Evolutionary conservation across 2,797 vertebrate species (phyloP).

Genomic region (Crax fasciolata): DNA sequence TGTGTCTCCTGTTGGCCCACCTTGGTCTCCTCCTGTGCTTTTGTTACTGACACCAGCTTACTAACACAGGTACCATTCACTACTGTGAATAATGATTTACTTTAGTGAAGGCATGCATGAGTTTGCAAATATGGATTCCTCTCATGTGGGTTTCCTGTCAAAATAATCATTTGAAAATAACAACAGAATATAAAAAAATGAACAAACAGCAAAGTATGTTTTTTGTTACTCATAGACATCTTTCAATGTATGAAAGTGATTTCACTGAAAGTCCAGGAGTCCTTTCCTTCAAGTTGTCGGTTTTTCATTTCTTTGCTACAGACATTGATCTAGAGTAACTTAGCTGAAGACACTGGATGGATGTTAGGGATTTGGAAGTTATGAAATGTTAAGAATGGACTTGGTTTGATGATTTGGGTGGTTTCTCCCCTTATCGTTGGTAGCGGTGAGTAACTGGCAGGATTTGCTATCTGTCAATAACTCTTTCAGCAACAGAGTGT

Average conservation of each 20-base stretch:
- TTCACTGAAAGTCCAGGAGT: neutral
- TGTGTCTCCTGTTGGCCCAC: fast-evolving
- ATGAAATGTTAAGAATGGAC: neutral
- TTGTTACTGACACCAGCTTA: too few species aligned
- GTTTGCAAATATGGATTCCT: neutral
- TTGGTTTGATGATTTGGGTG: neutral
- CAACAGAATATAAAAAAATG: neutral
- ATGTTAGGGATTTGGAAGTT: neutral
- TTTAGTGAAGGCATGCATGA: neutral
- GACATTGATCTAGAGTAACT: neutral
- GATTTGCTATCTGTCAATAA: neutral
- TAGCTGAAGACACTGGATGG: neutral
- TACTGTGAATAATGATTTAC: neutral
- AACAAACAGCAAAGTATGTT: neutral
- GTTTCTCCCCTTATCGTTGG: neutral
- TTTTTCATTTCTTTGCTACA: neutral
- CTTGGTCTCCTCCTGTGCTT: neutral
- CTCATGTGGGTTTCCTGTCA: neutral
- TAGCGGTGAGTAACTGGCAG: neutral
- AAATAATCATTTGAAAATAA: slow-evolving; percentile 17
- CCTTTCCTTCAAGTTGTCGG: neutral
- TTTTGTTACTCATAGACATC: neutral
- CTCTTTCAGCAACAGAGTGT: neutral
- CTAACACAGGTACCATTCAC: too few species aligned
- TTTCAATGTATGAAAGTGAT: neutral